These are phyloP conservation scores for Temnothorax unifasciatus DNA, from an alignment of 2,888 invertebrate genomes.

Conservation along the genomic window DNA sequence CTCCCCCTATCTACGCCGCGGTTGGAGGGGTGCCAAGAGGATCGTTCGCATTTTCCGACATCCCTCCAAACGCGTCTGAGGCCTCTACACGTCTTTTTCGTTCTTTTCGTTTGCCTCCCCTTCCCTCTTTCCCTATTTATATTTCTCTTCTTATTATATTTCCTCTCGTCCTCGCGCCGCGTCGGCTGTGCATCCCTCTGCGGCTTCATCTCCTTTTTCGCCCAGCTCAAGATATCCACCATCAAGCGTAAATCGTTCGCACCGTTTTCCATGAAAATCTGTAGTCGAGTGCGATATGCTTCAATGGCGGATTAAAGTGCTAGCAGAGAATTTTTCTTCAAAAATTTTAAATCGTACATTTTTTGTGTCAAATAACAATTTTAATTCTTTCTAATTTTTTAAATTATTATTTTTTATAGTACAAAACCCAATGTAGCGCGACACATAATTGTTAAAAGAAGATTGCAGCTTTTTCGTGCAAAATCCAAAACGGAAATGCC, in stretches of 20 bases:
- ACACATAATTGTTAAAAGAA: background rate
- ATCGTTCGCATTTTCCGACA: constrained; percentile 77
- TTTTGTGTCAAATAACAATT: background rate
- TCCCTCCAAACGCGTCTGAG: constrained; percentile 57
- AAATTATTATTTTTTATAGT: background rate
- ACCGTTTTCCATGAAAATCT: constrained; percentile 5
- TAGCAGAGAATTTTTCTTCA: background rate
- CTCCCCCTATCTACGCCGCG: constrained; percentile 47
- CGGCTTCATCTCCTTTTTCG: constrained; percentile 6
- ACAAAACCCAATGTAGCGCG: no score
- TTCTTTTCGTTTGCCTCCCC: constrained; percentile 38
- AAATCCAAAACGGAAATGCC: constrained; percentile 30
- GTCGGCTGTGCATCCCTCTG: constrained; percentile 21
- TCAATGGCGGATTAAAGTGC: constrained; percentile 13
- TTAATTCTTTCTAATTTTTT: background rate
- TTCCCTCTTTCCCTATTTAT: constrained; percentile 21
- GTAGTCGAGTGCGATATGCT: constrained; percentile 12
- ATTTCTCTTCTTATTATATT: constrained; percentile 62
- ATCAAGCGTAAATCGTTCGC: constrained; percentile 21
- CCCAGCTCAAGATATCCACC: background rate
- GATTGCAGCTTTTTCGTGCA: background rate
- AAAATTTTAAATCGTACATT: background rate
- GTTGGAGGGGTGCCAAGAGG: constrained; percentile 80
- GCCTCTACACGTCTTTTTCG: constrained; percentile 55
- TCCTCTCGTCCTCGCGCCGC: constrained; percentile 8